Conservation (phyloP, 2,888 invertebrate species). For the Steinernema carpocapsae region DNA sequence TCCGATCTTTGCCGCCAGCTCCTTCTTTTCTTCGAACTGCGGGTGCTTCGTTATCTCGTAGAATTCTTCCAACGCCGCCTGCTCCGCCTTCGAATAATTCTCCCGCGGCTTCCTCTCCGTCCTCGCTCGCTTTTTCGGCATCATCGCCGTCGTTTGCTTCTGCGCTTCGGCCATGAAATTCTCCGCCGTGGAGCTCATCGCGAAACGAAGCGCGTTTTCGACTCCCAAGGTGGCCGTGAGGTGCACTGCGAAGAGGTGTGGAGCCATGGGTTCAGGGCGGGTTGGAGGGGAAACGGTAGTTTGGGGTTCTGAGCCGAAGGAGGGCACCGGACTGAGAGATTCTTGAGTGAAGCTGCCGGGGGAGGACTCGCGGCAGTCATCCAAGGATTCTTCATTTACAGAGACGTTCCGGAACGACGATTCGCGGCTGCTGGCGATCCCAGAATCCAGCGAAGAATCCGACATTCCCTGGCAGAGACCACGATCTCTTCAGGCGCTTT, state of each 20-base stretch:
- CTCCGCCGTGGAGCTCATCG: neutral
- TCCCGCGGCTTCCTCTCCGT: slow-evolving; percentile 16
- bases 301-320: no score
- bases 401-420: neutral
- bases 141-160: neutral
- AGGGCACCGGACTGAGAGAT: no score
- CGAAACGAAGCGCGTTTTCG: neutral
- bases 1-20: neutral
- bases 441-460: neutral
- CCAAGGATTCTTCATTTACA: neutral
- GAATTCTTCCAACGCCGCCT: neutral
- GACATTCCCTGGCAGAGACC: neutral
- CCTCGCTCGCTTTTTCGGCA: neutral
- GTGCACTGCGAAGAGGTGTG: neutral
- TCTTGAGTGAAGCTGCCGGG: neutral
- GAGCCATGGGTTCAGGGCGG: neutral
- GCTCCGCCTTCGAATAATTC: slow-evolving; percentile 5
- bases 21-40: neutral
- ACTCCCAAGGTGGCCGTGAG: neutral
- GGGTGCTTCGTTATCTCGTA: slow-evolving; percentile 2
- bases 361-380: neutral
- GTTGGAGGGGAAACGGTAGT: neutral
- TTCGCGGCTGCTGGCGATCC: neutral
- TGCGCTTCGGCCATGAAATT: neutral
- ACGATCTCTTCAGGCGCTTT: no score